Conservation (phyloP, 2,888 invertebrate species). For the Apoderus coryli region DNA sequence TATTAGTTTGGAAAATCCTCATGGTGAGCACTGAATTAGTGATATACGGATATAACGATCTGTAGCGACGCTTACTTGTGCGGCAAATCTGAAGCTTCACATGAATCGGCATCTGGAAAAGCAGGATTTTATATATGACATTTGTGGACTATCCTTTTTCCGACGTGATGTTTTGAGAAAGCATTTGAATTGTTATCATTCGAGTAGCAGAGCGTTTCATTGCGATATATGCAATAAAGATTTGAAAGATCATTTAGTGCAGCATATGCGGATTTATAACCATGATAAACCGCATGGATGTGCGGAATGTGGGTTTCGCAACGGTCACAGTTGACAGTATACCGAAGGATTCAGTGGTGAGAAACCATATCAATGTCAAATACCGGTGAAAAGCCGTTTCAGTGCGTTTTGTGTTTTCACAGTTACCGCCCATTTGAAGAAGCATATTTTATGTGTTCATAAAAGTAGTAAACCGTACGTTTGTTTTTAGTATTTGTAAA, state of each 20-base stretch:
- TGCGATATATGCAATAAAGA: slow-evolving; percentile 70
- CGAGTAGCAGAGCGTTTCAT: slow-evolving; percentile 56
- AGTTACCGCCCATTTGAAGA: slow-evolving; percentile 76
- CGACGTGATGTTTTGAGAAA: slow-evolving; percentile 59
- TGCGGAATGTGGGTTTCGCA: slow-evolving; percentile 72
- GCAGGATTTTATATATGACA: slow-evolving; percentile 62
- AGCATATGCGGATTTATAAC: slow-evolving; percentile 70
- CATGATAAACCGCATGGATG: slow-evolving; percentile 66
- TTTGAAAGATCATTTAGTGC: slow-evolving; percentile 66
- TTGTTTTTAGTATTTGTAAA: slow-evolving; percentile 52
- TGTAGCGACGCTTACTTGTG: slow-evolving; percentile 55
- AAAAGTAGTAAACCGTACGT: slow-evolving; percentile 64
- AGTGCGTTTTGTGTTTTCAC: slow-evolving; percentile 60
- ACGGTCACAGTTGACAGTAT: slow-evolving; percentile 70
- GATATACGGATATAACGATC: too few relatives aligned
- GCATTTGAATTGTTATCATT: slow-evolving; percentile 62
- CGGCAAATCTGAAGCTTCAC: slow-evolving; percentile 47
- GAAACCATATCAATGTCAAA: slow-evolving; percentile 68
- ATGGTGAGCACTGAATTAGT: too few relatives aligned
- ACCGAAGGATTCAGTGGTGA: slow-evolving; percentile 75
- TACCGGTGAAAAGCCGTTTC: slow-evolving; percentile 76
- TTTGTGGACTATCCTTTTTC: slow-evolving; percentile 66
- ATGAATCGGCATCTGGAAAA: slow-evolving; percentile 57
- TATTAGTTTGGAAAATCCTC: too few relatives aligned
- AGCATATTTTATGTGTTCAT: slow-evolving; percentile 77